Evolutionary conservation across 2,113 vertebrate genomes (phyloP), one percentile per base, ranked within the genome.

Genomic region (Ploceus nigricollis): DNA sequence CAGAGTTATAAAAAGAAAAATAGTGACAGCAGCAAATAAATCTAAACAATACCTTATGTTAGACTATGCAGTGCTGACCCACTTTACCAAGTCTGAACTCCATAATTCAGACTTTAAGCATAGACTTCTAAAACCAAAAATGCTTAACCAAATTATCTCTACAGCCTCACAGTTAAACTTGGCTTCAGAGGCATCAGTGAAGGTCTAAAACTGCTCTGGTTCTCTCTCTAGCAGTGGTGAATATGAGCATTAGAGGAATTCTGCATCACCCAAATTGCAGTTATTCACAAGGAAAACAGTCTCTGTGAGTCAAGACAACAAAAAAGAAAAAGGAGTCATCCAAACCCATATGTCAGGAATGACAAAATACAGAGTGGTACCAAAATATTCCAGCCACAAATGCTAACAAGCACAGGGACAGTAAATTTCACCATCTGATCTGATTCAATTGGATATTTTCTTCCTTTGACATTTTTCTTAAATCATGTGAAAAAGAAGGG

Each of bases 21-120:
- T 7, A 89, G 60, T 56, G 69, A 91, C 89, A 95, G 50, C 60
- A 91, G 19, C 83, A 94, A 89, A 89, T 77, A 92, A 95, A 95
- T 48, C 28, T 53, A 96, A 91, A 84, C 72, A 71, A 65, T 68
- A 58, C 44, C 33, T 78, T 73, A 24, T 27, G 47, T 56, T 56
- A 47, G 47, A 53, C 25, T 48, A 64, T 11, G 25, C 28, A 45
- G 65, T 8, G 37, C 57, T 82, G 89, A 93, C 83, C 80, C 72
- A 82, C 48, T 95, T 92, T 71, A 78, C 48, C 72, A 56, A 71
- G 64, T 47, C 45, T 93, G 47, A 84, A 64, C 76, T 80, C 16
- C 20, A 18, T 17, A 81, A 35, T 45, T 80, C 39, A 63, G 63
- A 69, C 61, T 88, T 80, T 48, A 91, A 77, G 18, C n/a, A 45